phyloP scores from a whole-genome alignment of 2,113 vertebrate genomes.

The Pongo abelii region DNA sequence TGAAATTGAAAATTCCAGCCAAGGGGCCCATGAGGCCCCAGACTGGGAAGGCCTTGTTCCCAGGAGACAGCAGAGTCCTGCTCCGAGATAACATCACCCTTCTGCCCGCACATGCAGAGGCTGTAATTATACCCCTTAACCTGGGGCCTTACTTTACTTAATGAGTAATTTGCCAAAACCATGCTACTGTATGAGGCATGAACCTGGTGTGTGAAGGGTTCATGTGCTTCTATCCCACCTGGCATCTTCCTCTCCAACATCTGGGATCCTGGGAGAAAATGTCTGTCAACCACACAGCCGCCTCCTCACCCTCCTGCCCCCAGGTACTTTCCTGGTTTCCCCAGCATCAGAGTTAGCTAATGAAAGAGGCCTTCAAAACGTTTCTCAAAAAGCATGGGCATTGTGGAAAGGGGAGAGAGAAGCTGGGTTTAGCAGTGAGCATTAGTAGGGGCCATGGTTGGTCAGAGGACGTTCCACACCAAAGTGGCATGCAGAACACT shows the following conservation, averaged over 20 bases:
- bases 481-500: neutral
- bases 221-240: neutral
- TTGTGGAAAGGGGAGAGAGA: neutral
- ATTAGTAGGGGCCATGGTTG: neutral
- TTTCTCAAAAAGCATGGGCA: neutral
- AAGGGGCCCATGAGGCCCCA: neutral
- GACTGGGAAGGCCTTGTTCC: neutral
- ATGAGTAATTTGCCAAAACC: neutral
- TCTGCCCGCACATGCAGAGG: neutral
- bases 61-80: neutral
- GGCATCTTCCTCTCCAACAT: neutral
- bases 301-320: neutral
- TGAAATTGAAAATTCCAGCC: neutral
- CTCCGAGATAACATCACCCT: neutral
- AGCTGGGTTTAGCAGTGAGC: neutral
- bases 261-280: neutral
- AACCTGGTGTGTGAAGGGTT: neutral
- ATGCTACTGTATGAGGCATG: neutral
- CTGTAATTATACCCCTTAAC: constrained; percentile 1
- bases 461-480: rapidly evolving
- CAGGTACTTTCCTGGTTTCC: neutral
- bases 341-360: neutral
- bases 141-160: neutral
- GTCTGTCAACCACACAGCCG: neutral
- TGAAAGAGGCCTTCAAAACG: neutral